Base-by-base conservation (phyloP, 1,140 invertebrate species). In the Eriosoma lanigerum region DNA sequence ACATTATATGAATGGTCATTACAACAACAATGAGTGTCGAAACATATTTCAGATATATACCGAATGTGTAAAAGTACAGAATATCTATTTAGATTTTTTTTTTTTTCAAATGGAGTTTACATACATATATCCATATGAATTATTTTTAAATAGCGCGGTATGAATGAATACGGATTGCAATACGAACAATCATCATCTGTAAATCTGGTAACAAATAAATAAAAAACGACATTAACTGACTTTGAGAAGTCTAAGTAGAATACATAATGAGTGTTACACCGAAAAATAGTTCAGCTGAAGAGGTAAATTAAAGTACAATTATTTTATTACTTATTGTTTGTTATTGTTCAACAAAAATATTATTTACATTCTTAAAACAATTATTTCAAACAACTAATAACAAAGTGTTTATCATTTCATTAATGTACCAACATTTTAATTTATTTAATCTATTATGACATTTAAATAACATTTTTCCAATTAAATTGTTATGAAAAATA, bases 1-100 rank as follows among this genome's bases (percentile, higher is more conserved):
- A 60, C 54, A 60, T 44, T 78, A 78, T 48, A 78, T 78, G 75
- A 78, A 56, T 48, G 75, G 75, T n/a, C 54, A 78, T 60, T 46
- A 58, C 48, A 78, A 60, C 17, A 56, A 78, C 13, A 17, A 78
- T 17, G 21, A 24, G 1, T 78, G 75, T 46, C 58, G 48, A 26
- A 44, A 60, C 46, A 8, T 78, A 19, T 62, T 60, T 32, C 56
- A 78, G 9, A 24, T 17, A 15, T 78, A 78, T 9, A 78, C 75
- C 12, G 56, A 62, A 15, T 78, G 75, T 29, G 75, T 78, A 0
- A 78, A 78, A 52, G 75, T 78, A 48, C 0, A 3, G 24, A 4
- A 29, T n/a, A 52, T 3, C n/a, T 12, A 38, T 38, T 38, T 38
- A 38, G 3, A 38, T 38, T 38, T 4, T 38, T 38, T 38, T 38